Evolutionary conservation across 2,888 invertebrate species (phyloP).

Genomic region (Zygaena filipendulae): DNA sequence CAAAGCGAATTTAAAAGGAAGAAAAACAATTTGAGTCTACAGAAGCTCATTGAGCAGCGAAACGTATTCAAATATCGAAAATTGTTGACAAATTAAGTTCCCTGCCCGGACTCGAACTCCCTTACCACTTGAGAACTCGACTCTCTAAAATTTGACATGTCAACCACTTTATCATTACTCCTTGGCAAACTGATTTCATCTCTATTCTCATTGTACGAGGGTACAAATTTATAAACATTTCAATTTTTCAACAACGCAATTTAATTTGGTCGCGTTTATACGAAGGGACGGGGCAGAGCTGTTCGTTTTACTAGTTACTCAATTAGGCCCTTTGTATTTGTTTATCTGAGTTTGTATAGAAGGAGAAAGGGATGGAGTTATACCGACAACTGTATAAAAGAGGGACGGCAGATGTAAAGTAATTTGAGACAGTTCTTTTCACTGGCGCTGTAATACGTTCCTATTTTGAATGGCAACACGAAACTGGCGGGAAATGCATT

Average conservation of each 20-base stretch:
- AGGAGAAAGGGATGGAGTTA: conserved; percentile 29
- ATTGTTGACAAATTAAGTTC: conserved; percentile 70
- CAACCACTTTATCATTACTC: no score
- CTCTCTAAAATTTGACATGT: conserved; percentile 58
- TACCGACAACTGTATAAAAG: conserved; percentile 22
- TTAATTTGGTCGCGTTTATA: conserved; percentile 30
- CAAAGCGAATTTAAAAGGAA: conserved; percentile 38
- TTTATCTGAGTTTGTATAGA: conserved; percentile 68
- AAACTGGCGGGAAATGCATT: conserved; percentile 64
- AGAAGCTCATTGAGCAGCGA: conserved; percentile 63
- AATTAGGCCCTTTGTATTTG: conserved; percentile 71
- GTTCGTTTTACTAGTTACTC: conserved; percentile 69
- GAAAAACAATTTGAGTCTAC: conserved; percentile 62
- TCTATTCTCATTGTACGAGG: no score
- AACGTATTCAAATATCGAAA: conserved; percentile 69
- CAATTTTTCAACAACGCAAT: no score
- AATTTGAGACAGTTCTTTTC: conserved; percentile 70
- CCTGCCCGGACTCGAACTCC: conserved; percentile 53
- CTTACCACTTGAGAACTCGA: conserved; percentile 61
- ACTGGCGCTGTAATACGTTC: conserved; percentile 59
- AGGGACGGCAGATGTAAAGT: conserved; percentile 40
- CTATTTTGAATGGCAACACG: conserved; percentile 66
- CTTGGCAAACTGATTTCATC: conserved; percentile 19
- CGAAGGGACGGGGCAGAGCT: conserved; percentile 59
- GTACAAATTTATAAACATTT: no score